Evolutionary conservation across 2,113 vertebrate genomes (phyloP).

Genomic region (Crotalus tigris): DNA sequence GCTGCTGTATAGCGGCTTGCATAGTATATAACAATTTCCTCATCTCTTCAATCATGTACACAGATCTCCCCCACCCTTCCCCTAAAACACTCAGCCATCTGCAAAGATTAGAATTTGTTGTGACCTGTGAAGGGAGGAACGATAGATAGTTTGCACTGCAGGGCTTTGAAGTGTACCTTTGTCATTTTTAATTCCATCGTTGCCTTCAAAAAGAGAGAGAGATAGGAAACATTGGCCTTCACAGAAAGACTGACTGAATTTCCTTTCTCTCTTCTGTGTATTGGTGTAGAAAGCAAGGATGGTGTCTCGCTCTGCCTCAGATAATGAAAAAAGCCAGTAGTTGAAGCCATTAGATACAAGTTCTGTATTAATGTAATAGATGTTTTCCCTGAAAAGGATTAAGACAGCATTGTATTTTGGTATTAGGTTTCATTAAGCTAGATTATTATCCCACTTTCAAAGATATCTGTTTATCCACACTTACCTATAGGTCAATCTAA

Average conservation of each 20-base stretch:
- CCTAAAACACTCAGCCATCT: neutral
- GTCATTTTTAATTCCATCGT: conserved; percentile 27
- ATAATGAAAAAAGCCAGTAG: neutral
- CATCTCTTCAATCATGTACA: neutral
- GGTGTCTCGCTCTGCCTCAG: neutral
- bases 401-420: conserved; percentile 32
- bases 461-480: neutral
- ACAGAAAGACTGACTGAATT: neutral
- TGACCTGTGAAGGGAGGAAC: conserved; percentile 7
- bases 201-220: neutral
- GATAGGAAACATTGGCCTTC: neutral
- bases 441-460: conserved; percentile 22
- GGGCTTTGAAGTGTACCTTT: conserved; percentile 19
- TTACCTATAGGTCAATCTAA: neutral
- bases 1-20: neutral
- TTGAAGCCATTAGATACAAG: neutral
- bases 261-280: neutral
- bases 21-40: neutral
- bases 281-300: neutral
- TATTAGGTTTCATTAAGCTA: conserved; percentile 53
- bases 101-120: conserved; percentile 28
- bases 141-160: conserved; percentile 1
- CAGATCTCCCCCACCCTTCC: neutral
- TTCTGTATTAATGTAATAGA: conserved; percentile 43
- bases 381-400: conserved; percentile 49